Percentiles rank a stretch among this genome's conserved stretches.
Conservation (phyloP, 2,888 invertebrate species). For the Chloroclystis v-ata region DNA sequence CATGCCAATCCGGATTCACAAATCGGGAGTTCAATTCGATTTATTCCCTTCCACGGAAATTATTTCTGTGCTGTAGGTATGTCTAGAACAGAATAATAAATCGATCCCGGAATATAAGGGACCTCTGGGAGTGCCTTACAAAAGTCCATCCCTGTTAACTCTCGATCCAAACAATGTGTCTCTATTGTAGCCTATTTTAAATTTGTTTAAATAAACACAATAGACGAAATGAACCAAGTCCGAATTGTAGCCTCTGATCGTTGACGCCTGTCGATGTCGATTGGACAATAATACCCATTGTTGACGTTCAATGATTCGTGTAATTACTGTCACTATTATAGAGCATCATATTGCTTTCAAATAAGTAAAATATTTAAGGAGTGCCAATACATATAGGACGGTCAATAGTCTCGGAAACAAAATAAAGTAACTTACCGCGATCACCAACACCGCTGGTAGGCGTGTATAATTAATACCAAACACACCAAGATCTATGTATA, state of each 20-base stretch:
- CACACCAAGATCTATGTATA: too few relatives aligned
- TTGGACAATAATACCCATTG: conserved; percentile 42
- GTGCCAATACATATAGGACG: not conserved
- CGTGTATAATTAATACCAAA: too few relatives aligned
- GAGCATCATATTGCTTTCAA: not conserved
- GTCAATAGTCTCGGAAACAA: too few relatives aligned
- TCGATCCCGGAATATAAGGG: not conserved
- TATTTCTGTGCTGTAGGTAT: too few relatives aligned
- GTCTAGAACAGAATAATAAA: too few relatives aligned
- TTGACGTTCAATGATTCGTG: conserved; percentile 54
- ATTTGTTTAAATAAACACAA: conserved; percentile 15
- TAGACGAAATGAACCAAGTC: conserved; percentile 24
- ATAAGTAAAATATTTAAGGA: not conserved
- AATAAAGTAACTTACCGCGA: too few relatives aligned
- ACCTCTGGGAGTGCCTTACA: not conserved
- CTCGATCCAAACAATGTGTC: conserved; percentile 4
- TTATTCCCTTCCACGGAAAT: too few relatives aligned
- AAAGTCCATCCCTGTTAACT: not conserved
- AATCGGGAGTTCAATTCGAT: too few relatives aligned
- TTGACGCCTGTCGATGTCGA: conserved; percentile 33
- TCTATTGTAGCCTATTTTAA: conserved; percentile 20
- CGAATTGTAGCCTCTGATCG: conserved; percentile 28
- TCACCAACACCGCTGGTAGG: too few relatives aligned
- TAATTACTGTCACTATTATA: conserved; percentile 41
- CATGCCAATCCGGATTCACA: too few relatives aligned